Evolutionary conservation across 1,140 invertebrate species (phyloP).

Genomic region (Physella acuta): DNA sequence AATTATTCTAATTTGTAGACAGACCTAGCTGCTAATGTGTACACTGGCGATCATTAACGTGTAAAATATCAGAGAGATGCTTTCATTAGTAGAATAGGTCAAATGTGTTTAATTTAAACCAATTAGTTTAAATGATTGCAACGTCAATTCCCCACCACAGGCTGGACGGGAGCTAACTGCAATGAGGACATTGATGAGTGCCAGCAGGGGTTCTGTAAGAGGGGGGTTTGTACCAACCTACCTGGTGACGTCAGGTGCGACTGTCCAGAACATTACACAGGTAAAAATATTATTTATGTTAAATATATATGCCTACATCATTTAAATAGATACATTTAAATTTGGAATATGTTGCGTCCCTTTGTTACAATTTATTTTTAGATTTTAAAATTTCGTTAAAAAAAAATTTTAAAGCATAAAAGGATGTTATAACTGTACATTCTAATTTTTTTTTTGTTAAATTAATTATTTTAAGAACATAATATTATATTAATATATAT

Average conservation of each 20-base stretch:
- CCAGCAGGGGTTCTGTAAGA: conserved; percentile 44
- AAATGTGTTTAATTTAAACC: too few species aligned
- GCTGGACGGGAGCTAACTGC: conserved; percentile 42
- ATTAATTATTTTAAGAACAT: too few species aligned
- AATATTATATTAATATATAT: too few species aligned
- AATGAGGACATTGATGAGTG: conserved; percentile 64
- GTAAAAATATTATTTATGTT: background rate
- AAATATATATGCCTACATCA: background rate
- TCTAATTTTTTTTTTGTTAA: background rate
- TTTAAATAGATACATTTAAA: background rate
- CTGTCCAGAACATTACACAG: conserved; percentile 55
- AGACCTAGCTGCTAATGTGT: too few species aligned
- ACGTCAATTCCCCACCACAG: too few species aligned
- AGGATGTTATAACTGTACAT: background rate
- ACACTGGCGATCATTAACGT: too few species aligned
- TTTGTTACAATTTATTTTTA: background rate
- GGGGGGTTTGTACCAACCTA: conserved; percentile 46
- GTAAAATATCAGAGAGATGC: too few species aligned
- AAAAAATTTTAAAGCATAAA: too few species aligned
- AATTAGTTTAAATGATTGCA: too few species aligned
- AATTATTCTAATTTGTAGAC: too few species aligned
- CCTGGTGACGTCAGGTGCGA: conserved; percentile 60
- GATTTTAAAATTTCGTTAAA: too few species aligned
- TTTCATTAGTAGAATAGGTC: too few species aligned
- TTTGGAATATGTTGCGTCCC: background rate